phyloP scores from a whole-genome alignment of 2,888 invertebrate genomes.

The Harmothoe impar region DNA sequence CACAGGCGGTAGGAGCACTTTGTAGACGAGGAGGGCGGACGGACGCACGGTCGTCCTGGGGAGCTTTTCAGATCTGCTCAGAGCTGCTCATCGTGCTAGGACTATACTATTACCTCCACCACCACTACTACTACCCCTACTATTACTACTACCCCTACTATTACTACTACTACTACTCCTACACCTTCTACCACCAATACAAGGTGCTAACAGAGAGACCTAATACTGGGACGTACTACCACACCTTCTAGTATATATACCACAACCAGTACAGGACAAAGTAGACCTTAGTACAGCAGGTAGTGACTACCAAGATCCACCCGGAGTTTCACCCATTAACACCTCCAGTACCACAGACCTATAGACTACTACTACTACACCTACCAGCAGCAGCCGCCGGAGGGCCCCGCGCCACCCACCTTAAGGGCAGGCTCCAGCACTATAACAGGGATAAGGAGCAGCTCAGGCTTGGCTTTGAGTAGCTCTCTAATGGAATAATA shows the following conservation, averaged over 20 bases:
- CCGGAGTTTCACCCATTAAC: background rate
- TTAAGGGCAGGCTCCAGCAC: background rate
- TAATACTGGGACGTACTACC: too few relatives aligned
- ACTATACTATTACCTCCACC: too few relatives aligned
- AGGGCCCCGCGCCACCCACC: background rate
- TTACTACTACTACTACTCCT: too few relatives aligned
- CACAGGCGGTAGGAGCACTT: background rate
- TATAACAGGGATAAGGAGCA: too few relatives aligned
- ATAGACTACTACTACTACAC: background rate
- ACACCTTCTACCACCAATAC: too few relatives aligned
- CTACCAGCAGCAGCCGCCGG: background rate
- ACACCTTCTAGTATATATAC: too few relatives aligned
- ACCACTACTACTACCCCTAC: too few relatives aligned
- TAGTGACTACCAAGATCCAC: too few relatives aligned
- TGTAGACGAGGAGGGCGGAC: slow-evolving; percentile 20
- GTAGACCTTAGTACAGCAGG: too few relatives aligned
- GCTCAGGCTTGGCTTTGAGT: background rate
- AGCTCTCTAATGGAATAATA: slow-evolving; percentile 39
- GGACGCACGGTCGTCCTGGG: background rate
- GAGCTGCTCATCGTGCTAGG: background rate
- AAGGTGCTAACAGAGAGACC: too few relatives aligned
- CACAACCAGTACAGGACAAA: too few relatives aligned
- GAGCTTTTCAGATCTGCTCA: background rate
- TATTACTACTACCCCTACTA: too few relatives aligned
- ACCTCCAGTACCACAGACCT: background rate